phyloP scores from a whole-genome alignment of 2,888 invertebrate genomes.

The Mythimna loreyi region DNA sequence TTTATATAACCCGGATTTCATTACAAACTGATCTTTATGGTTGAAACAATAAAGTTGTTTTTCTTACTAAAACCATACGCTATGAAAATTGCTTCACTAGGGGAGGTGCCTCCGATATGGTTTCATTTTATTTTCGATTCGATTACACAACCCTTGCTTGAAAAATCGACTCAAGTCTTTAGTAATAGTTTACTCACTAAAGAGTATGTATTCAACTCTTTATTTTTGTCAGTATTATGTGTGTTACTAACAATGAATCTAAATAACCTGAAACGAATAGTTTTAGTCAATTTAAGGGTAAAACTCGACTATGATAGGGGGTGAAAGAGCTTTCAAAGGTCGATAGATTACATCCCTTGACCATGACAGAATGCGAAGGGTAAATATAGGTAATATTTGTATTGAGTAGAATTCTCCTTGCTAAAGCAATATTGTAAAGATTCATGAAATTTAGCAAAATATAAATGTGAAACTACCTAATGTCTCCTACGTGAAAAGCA shows the following conservation, averaged over 20 bases:
- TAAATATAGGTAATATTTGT: not conserved
- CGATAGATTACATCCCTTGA: constrained; percentile 8
- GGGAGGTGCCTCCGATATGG: not conserved
- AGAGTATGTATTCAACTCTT: not conserved
- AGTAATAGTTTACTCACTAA: not conserved
- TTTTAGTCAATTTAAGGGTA: not conserved
- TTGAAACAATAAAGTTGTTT: not conserved
- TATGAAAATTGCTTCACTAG: not conserved
- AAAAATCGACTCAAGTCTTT: not conserved
- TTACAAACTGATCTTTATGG: not conserved
- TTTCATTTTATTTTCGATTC: not conserved
- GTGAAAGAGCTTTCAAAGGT: not conserved
- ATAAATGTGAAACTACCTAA: not conserved
- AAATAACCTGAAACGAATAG: not conserved
- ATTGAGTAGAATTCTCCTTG: not conserved
- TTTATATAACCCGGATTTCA: not conserved
- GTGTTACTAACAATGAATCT: not conserved
- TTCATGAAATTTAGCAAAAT: not conserved
- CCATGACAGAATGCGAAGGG: not conserved
- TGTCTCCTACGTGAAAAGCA: not conserved
- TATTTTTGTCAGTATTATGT: not conserved
- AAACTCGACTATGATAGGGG: not conserved
- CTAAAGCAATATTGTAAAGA: not conserved
- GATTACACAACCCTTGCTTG: not conserved
- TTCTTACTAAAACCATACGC: not conserved